phyloP scores from a whole-genome alignment of 2,888 invertebrate species.

The Melanchra persicariae region DNA sequence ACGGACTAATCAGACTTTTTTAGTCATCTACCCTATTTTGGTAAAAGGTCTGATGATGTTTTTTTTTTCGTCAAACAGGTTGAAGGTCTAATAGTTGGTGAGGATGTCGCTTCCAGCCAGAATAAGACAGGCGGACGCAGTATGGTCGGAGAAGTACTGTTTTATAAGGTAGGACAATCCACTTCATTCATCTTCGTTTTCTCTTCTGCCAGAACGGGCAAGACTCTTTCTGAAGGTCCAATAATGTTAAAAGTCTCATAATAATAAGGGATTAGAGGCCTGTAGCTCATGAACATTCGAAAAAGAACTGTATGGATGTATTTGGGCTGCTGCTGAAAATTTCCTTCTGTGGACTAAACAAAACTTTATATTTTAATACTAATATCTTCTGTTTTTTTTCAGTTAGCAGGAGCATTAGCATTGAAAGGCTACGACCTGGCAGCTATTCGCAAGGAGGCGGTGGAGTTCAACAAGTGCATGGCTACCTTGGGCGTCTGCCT shows the following conservation, averaged over 20 bases:
- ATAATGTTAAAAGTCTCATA: too few species aligned
- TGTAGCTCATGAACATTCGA: too few species aligned
- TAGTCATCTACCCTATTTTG: too few species aligned
- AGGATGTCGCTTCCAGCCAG: slow-evolving; percentile 92
- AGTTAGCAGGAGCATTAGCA: slow-evolving; percentile 95
- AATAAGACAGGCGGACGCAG: slow-evolving; percentile 92
- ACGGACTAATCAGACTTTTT: too few species aligned
- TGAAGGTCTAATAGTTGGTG: slow-evolving; percentile 92
- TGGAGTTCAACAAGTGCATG: slow-evolving; percentile 87
- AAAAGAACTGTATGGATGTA: too few species aligned
- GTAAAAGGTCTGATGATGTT: not conserved
- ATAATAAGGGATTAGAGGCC: too few species aligned
- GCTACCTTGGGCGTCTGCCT: slow-evolving; percentile 94
- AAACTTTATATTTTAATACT: too few species aligned
- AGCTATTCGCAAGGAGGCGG: slow-evolving; percentile 89
- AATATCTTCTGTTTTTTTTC: too few species aligned
- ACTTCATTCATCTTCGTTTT: too few species aligned
- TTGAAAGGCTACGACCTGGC: slow-evolving; percentile 90
- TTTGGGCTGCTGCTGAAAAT: too few species aligned
- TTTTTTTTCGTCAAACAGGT: slow-evolving; percentile 76
- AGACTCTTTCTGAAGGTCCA: too few species aligned
- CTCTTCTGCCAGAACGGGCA: not conserved
- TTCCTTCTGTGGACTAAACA: too few species aligned
- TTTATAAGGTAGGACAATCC: slow-evolving; percentile 86
- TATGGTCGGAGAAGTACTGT: slow-evolving; percentile 92